Evolutionary conservation across 2,888 invertebrate genomes (phyloP).

Genomic region (Sarcophaga variegata): DNA sequence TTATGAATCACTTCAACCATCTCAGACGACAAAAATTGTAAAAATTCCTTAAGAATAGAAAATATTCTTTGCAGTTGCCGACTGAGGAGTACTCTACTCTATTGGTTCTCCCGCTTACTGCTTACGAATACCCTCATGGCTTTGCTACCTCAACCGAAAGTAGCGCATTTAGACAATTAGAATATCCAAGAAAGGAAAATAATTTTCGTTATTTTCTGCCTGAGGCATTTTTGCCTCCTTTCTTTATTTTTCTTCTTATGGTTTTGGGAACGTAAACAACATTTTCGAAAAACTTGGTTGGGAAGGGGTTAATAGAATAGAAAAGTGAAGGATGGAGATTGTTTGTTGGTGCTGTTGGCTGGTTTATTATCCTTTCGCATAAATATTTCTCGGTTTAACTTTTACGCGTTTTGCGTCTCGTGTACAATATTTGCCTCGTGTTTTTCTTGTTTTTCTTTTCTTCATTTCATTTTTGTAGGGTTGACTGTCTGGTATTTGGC

Average conservation of each 20-base stretch:
- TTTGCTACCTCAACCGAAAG: neutral
- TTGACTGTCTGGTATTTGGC: slow-evolving; percentile 42
- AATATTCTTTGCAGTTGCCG: neutral
- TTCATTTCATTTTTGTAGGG: slow-evolving; percentile 10
- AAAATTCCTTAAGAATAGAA: neutral
- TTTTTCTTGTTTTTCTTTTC: neutral
- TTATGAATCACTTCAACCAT: slow-evolving; percentile 67
- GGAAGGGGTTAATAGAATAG: slow-evolving; percentile 4
- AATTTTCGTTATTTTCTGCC: slow-evolving; percentile 49
- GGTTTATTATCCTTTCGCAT: slow-evolving; percentile 66
- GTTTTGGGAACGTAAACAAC: slow-evolving; percentile 25
- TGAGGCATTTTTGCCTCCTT: slow-evolving; percentile 33
- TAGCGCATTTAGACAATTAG: slow-evolving; percentile 2
- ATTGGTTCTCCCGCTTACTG: no score
- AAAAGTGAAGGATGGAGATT: slow-evolving; percentile 1
- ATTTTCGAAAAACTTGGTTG: no score
- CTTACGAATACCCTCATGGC: neutral
- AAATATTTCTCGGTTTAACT: slow-evolving; percentile 78
- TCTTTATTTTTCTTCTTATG: slow-evolving; percentile 56
- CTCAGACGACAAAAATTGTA: slow-evolving; percentile 10
- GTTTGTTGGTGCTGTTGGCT: slow-evolving; percentile 19
- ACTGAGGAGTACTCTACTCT: neutral
- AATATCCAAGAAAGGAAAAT: slow-evolving; percentile 33
- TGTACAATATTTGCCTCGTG: neutral
- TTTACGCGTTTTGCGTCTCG: slow-evolving; percentile 73